phyloP scores from a whole-genome alignment of 2,113 vertebrate genomes.

The Amazona vittata region DNA sequence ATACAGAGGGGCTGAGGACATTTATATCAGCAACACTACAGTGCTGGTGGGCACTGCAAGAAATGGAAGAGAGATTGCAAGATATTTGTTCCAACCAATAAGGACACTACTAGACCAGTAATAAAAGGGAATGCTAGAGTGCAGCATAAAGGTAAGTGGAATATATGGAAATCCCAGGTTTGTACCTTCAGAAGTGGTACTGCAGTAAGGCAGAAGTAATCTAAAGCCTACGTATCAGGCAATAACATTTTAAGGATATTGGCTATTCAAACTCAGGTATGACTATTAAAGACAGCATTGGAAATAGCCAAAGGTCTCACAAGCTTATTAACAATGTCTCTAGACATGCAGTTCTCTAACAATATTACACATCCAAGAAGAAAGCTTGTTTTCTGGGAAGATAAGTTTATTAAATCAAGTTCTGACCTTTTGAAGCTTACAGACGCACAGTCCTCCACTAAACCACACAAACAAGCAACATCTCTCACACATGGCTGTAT shows the following conservation, averaged over 20 bases:
- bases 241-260: not conserved
- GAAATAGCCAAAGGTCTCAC: constrained; percentile 1
- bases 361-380: constrained; percentile 3
- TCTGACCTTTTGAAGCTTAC: constrained; percentile 18
- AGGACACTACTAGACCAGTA: not conserved
- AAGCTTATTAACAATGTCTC: constrained; percentile 24
- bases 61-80: not conserved
- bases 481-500: not conserved
- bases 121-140: not conserved
- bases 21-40: not conserved
- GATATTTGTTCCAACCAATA: not conserved
- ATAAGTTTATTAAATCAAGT: constrained; percentile 56
- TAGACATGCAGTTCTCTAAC: constrained; percentile 18
- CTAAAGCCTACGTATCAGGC: not conserved
- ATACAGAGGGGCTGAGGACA: not conserved
- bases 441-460: not conserved
- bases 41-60: not conserved
- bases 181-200: not conserved
- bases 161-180: not conserved
- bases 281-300: not conserved
- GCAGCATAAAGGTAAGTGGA: not conserved
- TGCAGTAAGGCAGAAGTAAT: not conserved
- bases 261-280: not conserved
- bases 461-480: not conserved
- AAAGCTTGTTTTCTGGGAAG: constrained; percentile 37